Evolutionary conservation across 2,888 invertebrate species (phyloP).

Genomic region (Zaprionus obscuricornis): DNA sequence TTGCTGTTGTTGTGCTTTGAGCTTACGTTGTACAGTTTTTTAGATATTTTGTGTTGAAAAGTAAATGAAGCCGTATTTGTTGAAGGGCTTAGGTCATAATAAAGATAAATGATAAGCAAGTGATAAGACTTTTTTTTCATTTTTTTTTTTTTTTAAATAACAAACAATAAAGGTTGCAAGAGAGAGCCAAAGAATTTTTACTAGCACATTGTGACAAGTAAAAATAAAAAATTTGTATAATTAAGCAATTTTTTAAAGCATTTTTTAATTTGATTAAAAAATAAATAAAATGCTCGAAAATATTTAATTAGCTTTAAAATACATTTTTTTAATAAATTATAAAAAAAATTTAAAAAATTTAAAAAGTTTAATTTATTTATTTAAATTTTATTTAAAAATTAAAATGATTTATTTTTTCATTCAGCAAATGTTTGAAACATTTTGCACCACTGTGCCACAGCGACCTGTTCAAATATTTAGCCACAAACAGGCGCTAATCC

Average conservation of each 20-base stretch:
- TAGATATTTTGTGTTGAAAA: constrained; percentile 61
- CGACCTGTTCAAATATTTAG: constrained; percentile 34
- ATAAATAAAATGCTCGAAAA: background rate
- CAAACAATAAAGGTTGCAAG: constrained; percentile 37
- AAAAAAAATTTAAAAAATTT: no score
- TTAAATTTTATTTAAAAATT: no score
- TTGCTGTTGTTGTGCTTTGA: constrained; percentile 9
- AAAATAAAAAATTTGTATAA: background rate
- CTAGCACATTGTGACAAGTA: constrained; percentile 31
- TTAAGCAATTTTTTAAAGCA: background rate
- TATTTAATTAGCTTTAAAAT: no score
- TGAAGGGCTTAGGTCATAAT: constrained; percentile 76
- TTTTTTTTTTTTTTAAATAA: constrained; percentile 49
- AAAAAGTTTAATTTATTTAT: no score
- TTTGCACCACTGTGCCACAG: background rate
- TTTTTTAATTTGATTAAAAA: background rate
- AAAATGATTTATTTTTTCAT: no score
- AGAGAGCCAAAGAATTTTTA: constrained; percentile 5
- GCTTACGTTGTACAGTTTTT: constrained; percentile 21
- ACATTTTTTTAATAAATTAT: no score
- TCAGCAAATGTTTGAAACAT: no score
- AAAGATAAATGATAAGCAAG: constrained; percentile 78
- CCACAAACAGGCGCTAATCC: constrained; percentile 46
- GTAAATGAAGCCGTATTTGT: constrained; percentile 75
- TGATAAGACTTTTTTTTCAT: constrained; percentile 69